Percentiles rank a stretch among this genome's conserved stretches.
These are phyloP conservation scores for Caenorhabditis sulstoni DNA, from an alignment of 2,888 invertebrate species.

Conservation along the genomic window DNA sequence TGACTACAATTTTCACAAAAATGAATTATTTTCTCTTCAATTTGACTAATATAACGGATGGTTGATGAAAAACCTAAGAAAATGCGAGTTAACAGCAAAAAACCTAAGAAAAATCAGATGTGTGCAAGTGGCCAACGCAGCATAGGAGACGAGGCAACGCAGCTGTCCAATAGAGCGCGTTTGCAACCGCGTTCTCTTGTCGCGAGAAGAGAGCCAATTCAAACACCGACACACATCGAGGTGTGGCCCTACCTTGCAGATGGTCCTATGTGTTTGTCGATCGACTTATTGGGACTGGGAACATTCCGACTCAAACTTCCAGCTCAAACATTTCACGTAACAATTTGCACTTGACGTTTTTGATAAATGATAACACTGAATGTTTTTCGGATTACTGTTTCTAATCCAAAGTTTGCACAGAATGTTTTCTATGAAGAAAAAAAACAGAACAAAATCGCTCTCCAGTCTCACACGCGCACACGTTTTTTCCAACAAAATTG, in stretches of 20 bases:
- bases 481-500: slow-evolving; percentile 30
- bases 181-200: slow-evolving; percentile 9
- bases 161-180: slow-evolving; percentile 34
- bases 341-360: background rate
- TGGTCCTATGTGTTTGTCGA: slow-evolving; percentile 44
- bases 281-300: slow-evolving; percentile 35
- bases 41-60: too few species aligned
- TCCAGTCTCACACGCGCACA: slow-evolving; percentile 2
- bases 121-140: slow-evolving; percentile 47
- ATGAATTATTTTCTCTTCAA: too few species aligned
- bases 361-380: background rate
- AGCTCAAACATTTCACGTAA: background rate
- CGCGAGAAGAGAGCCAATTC: slow-evolving; percentile 13
- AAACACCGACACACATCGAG: slow-evolving; percentile 34
- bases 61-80: too few species aligned
- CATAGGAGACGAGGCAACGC: background rate
- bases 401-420: background rate
- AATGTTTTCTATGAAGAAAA: background rate
- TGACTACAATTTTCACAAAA: too few species aligned
- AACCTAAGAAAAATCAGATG: slow-evolving; percentile 7
- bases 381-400: background rate
- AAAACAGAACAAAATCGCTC: slow-evolving; percentile 23
- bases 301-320: background rate
- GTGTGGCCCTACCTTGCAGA: slow-evolving; percentile 31
- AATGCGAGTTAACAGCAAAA: too few species aligned